Base-by-base conservation (phyloP, 2,888 invertebrate genomes). In the Platerodrilus igneus region DNA sequence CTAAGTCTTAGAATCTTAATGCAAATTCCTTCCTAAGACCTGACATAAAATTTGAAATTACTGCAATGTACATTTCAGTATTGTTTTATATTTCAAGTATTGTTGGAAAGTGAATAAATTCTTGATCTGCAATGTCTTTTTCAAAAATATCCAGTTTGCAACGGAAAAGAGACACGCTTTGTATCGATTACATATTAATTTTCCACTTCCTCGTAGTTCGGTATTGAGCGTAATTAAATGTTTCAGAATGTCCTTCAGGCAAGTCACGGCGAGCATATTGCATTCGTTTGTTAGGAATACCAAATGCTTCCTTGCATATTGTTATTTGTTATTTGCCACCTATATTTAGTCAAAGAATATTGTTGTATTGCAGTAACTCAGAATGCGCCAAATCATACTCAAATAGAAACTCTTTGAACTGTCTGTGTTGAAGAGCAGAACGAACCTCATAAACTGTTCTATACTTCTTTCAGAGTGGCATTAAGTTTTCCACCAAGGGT, bases 61-160 rank as follows among this genome's bases (percentile, higher is more conserved):
- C 48, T 52, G 47, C 48, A 55, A 23, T 32, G 22, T 32, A 14
- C 23, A 22, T 22, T 19, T 30, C 32, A 16, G 22, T 22, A 22
- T 32, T 45, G n/a, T n/a, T n/a, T 32, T 40, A 54, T 51, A 56
- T 53, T 56, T 53, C 53, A 53, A 56, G 50, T 55, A 56, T 41
- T 50, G 50, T 52, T 42, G 50, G 51, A 44, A 55, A 54, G 48
- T 55, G 38, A 53, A 46, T 43, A 39, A 45, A 45, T 42, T 48
- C 39, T 48, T 45, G 42, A 25, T 41, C n/a, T 49, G 37, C 41
- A 45, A 45, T 47, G 36, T 48, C 45, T 41, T 45, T 46, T 46
- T 43, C 39, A 46, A 43, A 41, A 28, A 49, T 49, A 49, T 47
- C 48, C 40, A 49, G 40, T 34, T 52, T 51, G 30, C 33, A 39